Conservation (phyloP, 2,113 vertebrate genomes). For the Paradoxurus hermaphroditus region DNA sequence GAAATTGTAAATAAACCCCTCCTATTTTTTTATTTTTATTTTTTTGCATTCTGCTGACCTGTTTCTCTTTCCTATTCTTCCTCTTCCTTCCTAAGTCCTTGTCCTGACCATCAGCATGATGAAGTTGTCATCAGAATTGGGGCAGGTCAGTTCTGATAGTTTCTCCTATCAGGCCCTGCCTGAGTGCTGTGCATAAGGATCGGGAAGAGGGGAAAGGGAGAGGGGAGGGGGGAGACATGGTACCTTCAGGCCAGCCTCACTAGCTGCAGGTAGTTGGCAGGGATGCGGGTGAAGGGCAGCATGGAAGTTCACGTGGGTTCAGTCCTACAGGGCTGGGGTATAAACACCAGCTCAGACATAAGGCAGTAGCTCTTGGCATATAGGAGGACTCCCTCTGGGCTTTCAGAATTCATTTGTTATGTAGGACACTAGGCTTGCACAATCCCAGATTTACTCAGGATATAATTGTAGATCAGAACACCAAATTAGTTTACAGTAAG, state of each 20-base stretch:
- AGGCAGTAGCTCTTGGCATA: background rate
- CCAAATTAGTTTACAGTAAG: background rate
- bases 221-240: accelerated
- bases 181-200: background rate
- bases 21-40: background rate
- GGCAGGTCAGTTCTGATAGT: background rate
- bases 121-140: background rate
- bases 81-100: background rate
- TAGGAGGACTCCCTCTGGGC: background rate
- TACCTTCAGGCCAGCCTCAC: background rate
- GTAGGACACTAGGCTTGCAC: background rate
- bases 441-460: background rate
- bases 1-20: background rate
- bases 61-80: background rate
- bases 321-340: too few species aligned
- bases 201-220: background rate
- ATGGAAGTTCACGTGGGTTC: background rate
- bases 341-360: background rate
- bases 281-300: background rate
- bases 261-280: background rate
- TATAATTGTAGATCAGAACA: background rate
- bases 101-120: background rate
- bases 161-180: background rate
- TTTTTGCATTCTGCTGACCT: background rate
- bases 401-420: background rate